Base-by-base conservation (phyloP, 2,113 vertebrate genomes). In the Entomyzon cyanotis region DNA sequence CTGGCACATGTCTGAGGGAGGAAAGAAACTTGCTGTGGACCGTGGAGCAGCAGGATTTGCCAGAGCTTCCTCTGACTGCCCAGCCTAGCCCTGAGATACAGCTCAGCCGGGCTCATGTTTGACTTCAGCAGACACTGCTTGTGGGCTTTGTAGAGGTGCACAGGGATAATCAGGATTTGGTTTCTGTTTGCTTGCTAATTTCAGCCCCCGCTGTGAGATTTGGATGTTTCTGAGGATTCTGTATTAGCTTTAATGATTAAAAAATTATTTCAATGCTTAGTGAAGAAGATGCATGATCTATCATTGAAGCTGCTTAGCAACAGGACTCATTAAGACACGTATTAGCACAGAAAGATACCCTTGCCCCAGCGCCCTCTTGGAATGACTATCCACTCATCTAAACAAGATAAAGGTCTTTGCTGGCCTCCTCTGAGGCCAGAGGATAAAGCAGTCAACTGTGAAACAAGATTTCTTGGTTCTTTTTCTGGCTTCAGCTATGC, bases 161-260 rank as follows among this genome's bases (percentile, higher is more conserved):
- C 35, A 30, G 64, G 90, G 90, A 95, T 95, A 95, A 95, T 93
- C 90, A 95, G 85, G 92, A 90, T 92, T 95, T 95, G 85, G 75
- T 97, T 97, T 95, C 95, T 96, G 88, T 94, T 97, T 96, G 94
- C 94, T 81, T 59, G 47, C 87, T 97, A 94, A 96, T 96, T 95
- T 86, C 87, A 95, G 82, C 50, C 71, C 91, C 82, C 70, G 92
- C 94, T 95, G 93, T 83, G 94, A 97, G 93, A 93, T 93, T 90
- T 84, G 90, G 87, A 89, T 94, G 75, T 85, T 96, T 94, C 84
- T 70, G 75, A 96, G 82, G 60, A 88, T 93, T 94, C 80, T 81
- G 10, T 94, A 93, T 96, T 94, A 95, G 79, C 90, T 94, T 95
- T 84, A 95, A 93, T 97, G 86, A 96, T 95, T 95, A 94, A 95